Conservation (phyloP, 2,888 invertebrate species). For the Sceliomorpha sp. region DNA sequence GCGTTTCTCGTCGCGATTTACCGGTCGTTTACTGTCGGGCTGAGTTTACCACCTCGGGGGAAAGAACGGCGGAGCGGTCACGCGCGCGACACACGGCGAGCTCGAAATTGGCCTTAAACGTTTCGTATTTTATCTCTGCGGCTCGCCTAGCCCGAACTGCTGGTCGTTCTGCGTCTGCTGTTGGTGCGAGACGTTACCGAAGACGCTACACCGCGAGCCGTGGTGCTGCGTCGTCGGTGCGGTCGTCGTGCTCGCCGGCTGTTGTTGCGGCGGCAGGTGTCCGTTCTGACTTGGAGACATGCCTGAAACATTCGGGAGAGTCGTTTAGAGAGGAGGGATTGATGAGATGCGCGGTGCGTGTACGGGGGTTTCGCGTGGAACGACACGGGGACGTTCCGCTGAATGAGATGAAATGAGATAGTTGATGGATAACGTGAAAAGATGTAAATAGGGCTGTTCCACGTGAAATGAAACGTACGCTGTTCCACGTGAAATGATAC, state of each 20-base stretch:
- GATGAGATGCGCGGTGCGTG: too few species aligned
- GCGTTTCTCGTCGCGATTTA: not conserved
- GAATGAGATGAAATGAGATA: too few species aligned
- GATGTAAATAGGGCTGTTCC: too few species aligned
- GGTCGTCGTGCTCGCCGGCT: constrained; percentile 61
- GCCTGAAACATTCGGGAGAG: too few species aligned
- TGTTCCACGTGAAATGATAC: too few species aligned
- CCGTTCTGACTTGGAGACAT: constrained; percentile 80
- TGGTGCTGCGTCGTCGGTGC: constrained; percentile 78
- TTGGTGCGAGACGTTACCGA: constrained; percentile 73
- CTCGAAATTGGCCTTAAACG: constrained; percentile 62
- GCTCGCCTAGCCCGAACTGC: constrained; percentile 76
- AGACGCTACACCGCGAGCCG: constrained; percentile 78
- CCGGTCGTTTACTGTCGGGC: not conserved
- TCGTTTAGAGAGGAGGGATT: too few species aligned
- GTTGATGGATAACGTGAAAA: too few species aligned
- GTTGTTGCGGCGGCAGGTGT: constrained; percentile 64
- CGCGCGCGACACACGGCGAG: constrained; percentile 73
- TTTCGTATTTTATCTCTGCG: constrained; percentile 81
- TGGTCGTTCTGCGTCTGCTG: constrained; percentile 70
- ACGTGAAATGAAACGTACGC: too few species aligned
- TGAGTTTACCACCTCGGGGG: constrained; percentile 62
- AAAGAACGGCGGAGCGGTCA: constrained; percentile 64
- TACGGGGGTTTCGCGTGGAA: too few species aligned
- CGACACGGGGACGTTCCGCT: too few species aligned